A percentile compares a stretch with the other conserved stretches of the same genome.
These are phyloP conservation scores for Narcine bancroftii DNA, from an alignment of 2,113 vertebrate species.

Conservation along the genomic window DNA sequence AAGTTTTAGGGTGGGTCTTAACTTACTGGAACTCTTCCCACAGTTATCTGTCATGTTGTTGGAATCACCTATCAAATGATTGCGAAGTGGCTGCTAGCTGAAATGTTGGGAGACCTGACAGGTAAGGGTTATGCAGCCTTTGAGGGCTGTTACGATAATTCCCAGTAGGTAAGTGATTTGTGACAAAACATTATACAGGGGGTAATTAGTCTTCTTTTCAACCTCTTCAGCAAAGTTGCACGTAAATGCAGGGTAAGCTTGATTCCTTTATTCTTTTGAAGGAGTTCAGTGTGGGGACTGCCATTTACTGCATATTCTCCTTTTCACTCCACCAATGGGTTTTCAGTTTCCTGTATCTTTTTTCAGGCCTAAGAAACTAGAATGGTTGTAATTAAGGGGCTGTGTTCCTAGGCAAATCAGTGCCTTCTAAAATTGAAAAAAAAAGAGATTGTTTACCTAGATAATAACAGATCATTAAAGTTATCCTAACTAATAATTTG, in stretches of 20 bases:
- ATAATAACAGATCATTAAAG: neutral
- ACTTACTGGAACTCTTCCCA: neutral
- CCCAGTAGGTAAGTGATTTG: neutral
- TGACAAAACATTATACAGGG: too few species aligned
- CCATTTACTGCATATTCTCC: neutral
- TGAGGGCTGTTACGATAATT: neutral
- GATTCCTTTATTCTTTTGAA: neutral
- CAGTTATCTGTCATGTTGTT: slow-evolving; percentile 87
- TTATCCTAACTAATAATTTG: neutral
- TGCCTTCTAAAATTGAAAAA: neutral
- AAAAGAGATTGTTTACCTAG: neutral
- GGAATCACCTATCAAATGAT: slow-evolving; percentile 91
- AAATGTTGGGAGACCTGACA: slow-evolving; percentile 82
- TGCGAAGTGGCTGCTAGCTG: slow-evolving; percentile 72
- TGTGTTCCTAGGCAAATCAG: neutral
- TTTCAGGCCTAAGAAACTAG: too few species aligned
- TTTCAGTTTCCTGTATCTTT: too few species aligned
- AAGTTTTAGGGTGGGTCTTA: neutral
- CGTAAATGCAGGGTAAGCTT: neutral
- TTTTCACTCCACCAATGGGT: neutral
- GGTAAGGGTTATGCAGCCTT: slow-evolving; percentile 54
- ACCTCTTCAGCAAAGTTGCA: too few species aligned
- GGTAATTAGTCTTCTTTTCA: neutral
- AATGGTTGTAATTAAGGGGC: too few species aligned
- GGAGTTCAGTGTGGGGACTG: neutral